These are phyloP conservation scores for Campylomormyrus tamandua DNA, from an alignment of 2,113 vertebrate genomes.

Conservation along the genomic window DNA sequence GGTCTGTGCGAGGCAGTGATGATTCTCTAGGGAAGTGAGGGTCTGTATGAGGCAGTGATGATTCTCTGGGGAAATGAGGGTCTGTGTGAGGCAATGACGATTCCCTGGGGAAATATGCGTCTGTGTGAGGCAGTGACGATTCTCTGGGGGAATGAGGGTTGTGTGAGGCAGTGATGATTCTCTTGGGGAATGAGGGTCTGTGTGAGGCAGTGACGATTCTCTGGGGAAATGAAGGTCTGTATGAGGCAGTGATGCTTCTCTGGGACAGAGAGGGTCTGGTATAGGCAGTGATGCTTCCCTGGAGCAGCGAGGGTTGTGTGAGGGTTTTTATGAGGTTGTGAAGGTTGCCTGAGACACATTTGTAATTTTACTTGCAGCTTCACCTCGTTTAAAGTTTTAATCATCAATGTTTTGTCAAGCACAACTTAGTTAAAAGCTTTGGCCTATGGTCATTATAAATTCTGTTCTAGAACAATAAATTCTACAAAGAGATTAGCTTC, in stretches of 20 bases:
- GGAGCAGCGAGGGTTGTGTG: neutral
- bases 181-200: neutral
- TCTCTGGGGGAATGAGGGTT: neutral
- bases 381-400: neutral
- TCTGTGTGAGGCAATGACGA: neutral
- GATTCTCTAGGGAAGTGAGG: neutral
- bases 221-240: neutral
- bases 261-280: neutral
- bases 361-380: neutral
- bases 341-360: neutral
- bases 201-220: too few species aligned
- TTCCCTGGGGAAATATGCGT: neutral
- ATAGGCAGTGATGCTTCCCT: neutral
- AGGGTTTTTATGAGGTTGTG: neutral
- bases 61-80: neutral
- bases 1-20: too few species aligned
- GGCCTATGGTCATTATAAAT: neutral
- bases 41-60: neutral
- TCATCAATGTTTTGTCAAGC: neutral
- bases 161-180: neutral
- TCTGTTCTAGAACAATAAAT: neutral
- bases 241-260: neutral
- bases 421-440: neutral
- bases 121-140: neutral
- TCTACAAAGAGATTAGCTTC: neutral